Base-by-base conservation (phyloP, 2,888 invertebrate genomes). In the Xestoiulus laeticollis region DNA sequence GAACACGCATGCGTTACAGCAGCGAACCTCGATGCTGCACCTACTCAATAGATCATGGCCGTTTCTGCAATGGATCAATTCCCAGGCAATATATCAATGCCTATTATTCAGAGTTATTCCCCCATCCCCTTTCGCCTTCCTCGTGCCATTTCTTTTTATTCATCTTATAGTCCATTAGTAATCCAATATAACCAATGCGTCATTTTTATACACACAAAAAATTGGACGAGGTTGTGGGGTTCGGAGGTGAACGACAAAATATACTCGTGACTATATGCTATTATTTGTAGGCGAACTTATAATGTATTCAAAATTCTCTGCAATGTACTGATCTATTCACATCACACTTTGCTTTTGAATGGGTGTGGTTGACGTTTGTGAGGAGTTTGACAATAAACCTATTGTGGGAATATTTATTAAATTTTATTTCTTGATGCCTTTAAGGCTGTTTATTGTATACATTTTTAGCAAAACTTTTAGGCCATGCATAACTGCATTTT, bases 181-280 rank as follows among this genome's bases (percentile, higher is more conserved):
- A 78, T 78, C 30, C 78, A 78, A 78, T 78, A 78, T 78, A 26
- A 2, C 78, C 30, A 78, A 78, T 14, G 78, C 78, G 78, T 78
- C 78, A 30, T 30, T 30, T 78, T n/a, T n/a, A n/a, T n/a, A 1
- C 30, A 78, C 30, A 12, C 12, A 30, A 78, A 78, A 78, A 30
- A 6, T 38, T 48, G 48, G 19, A 19, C 48, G 48, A 14, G 19
- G 48, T 48, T 48, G 0, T 48, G 19, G 48, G 48, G 19, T 48
- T 14, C 48, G 48, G 10, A 48, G 48, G 48, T 48, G 48, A 19
- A 48, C 48, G 48, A 48, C 14, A 48, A 48, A 48, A 48, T 14
- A 19, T 14, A 19, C 1, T 48, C 16, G 48, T 48, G 14, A 12
- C 14, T 48, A 14, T 14, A 44, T 44, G 44, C 44, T 8, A 44